Evolutionary conservation across 2,888 invertebrate species (phyloP), one percentile per base, ranked within the genome.

Genomic region (Caenorhabditis auriculariae): DNA sequence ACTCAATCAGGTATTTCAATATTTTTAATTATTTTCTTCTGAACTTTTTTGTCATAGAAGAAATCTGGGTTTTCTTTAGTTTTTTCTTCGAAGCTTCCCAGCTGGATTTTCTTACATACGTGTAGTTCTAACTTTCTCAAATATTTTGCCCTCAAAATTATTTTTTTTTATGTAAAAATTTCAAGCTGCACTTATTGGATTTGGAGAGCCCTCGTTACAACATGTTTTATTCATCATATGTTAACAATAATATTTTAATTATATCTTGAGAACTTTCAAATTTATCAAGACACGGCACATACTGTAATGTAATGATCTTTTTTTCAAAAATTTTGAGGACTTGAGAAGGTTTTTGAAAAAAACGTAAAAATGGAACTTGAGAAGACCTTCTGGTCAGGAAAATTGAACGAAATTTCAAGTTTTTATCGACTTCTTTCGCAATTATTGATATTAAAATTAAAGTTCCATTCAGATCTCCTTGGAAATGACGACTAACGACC

Each of bases 401-500:
- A 12, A 32, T 9, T 7, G 12, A 32, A 32, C 12, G 32, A 32
- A 32, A 32, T n/a, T n/a, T n/a, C n/a, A 32, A 32, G 32, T 32
- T 32, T 32, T 32, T 19, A 17, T 19, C 38, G 38, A 38, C 4
- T 38, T 38, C 19, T 19, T n/a, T 7, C 7, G 32, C 32, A 32
- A 9, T 12, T 7, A 17, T 45, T 28, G n/a, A 27, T 6, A 4
- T 15, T 44, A 45, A 24, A 1, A 24, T 35, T 12, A 9, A n/a
- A n/a, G 17, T 17, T 4, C 23, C 2, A 44, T 59, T 21, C 55
- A 69, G 69, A 69, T 69, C 17, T 69, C 69, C 1, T 42, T 47
- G 23, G 47, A 55, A 32, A 46, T 63, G 7, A 69, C 69, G 4
- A 69, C 69, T 3, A 63, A 69, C 45, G 60, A 65, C n/a, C 35